Conservation (phyloP, 2,888 invertebrate genomes). For the Drosophila putrida region DNA sequence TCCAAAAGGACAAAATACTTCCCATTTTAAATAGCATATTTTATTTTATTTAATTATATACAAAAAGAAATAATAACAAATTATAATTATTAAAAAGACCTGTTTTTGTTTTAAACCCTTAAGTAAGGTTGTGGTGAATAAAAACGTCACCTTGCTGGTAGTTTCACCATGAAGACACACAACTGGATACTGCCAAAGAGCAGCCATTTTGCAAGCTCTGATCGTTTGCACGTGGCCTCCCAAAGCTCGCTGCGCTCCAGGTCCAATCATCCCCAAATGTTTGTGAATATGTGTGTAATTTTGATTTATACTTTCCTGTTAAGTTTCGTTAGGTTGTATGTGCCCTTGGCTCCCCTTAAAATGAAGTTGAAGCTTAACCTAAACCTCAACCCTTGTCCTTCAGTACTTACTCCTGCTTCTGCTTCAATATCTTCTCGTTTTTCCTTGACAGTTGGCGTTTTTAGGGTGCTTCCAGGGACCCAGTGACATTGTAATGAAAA, state of each 20-base stretch:
- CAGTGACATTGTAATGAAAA: slow-evolving; percentile 77
- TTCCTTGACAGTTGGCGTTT: slow-evolving; percentile 37
- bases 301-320: slow-evolving; percentile 50
- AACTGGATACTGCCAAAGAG: neutral
- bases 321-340: slow-evolving; percentile 39
- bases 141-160: no score
- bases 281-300: slow-evolving; percentile 34
- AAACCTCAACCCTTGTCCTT: slow-evolving; percentile 74
- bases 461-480: slow-evolving; percentile 80
- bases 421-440: slow-evolving; percentile 43
- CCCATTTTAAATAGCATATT: no score
- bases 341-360: slow-evolving; percentile 20
- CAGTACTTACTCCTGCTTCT: slow-evolving; percentile 33
- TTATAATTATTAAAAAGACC: no score
- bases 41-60: no score
- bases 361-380: slow-evolving; percentile 47
- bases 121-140: no score
- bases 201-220: slow-evolving; percentile 40
- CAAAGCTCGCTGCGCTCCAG: slow-evolving; percentile 35
- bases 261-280: slow-evolving; percentile 51
- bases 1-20: no score
- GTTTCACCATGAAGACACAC: no score
- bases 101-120: no score
- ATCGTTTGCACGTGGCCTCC: slow-evolving; percentile 23
- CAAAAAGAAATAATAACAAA: no score